Evolutionary conservation across 1,140 invertebrate species (phyloP), one percentile per base, ranked within the genome.

Genomic region (Trichoplusia ni): DNA sequence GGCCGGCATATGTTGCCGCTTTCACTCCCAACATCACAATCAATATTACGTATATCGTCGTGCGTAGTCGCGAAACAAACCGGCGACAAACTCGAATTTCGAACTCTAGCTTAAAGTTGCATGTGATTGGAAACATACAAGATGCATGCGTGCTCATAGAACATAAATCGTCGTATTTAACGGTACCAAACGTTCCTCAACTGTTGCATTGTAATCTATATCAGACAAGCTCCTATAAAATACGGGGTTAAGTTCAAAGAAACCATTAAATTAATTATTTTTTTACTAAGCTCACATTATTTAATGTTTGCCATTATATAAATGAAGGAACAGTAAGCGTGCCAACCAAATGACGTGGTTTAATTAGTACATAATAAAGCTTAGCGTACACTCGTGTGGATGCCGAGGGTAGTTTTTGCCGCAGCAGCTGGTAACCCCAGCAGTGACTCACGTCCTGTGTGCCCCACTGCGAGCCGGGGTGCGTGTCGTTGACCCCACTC

Each of bases 1-100:
- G 88, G 86, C 73, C 86, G 81, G 74, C 86, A 84, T 87, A 88
- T 89, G 85, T 86, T 81, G 73, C 78, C 84, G 83, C 88, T 90
- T 90, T 90, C 86, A 87, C 88, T 89, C 81, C 79, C 80, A 79
- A 79, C 84, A 83, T 77, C 75, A 84, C 75, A 86, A 81, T 83
- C 79, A 54, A 63, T 79, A 69, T 84, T 84, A 78, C 77, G 75
- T 77, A 61, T 60, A 76, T 44, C 70, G 70, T 70, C 70, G 68
- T 66, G 62, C 67, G 64, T 69, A 58, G 49, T 59, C 51, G 58
- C 49, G 53, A 62, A 64, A 58, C 53, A 47, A 31, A 42, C 35
- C 31, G 44, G 31, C 47, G 44, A 65, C 54, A 59, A 33, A 59
- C 31, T 62, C 47, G 18, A 31, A 31, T 53, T 58, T n/a, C n/a